A percentile compares a stretch with the other conserved stretches of the same genome.
These are phyloP conservation scores for Phymorhynchus buccinoides DNA, from an alignment of 1,140 invertebrate genomes.

Conservation along the genomic window DNA sequence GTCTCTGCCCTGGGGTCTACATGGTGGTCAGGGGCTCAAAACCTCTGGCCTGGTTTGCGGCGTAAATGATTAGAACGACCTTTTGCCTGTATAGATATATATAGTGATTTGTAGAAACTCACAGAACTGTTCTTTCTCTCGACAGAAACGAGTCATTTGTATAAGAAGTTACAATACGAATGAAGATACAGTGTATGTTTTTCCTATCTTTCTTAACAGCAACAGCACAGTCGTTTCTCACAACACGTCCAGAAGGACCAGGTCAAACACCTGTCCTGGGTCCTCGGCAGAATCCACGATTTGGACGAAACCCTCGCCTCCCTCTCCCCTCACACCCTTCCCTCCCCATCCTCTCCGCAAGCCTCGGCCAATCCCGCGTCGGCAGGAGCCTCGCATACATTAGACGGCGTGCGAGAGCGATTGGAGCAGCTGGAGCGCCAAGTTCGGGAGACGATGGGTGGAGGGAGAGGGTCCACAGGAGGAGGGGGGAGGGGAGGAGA, in stretches of 20 bases:
- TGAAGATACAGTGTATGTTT: no score
- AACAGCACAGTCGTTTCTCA: slow-evolving; percentile 1
- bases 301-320: neutral
- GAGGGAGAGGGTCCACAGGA: slow-evolving; percentile 1
- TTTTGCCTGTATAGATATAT: no score
- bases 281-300: neutral
- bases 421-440: slow-evolving; percentile 24
- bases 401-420: neutral
- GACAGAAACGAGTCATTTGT: neutral
- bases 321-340: no score
- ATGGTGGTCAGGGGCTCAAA: no score
- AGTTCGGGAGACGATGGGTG: neutral
- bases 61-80: no score
- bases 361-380: neutral
- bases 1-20: no score
- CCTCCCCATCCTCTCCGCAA: neutral
- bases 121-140: no score
- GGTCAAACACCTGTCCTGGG: slow-evolving; percentile 25
- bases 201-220: neutral
- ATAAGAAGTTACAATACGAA: no score
- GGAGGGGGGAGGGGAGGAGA: neutral
- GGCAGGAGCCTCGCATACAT: neutral
- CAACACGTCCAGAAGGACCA: slow-evolving; percentile 28
- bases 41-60: no score
- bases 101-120: no score